Base-by-base conservation (phyloP, 2,888 invertebrate genomes). In the Tinea semifulvella region DNA sequence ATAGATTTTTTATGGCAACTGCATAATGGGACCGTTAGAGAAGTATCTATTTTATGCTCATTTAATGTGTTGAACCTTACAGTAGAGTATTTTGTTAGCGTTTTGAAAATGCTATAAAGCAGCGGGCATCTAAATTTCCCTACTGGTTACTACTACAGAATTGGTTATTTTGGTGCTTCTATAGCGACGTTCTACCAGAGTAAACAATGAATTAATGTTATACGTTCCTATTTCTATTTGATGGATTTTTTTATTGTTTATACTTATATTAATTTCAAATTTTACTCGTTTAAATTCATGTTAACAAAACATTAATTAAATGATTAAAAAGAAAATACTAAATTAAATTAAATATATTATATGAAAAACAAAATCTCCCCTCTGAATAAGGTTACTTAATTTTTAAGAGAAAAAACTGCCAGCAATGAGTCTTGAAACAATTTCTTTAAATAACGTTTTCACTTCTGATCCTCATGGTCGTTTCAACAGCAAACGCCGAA, bases 61-160 rank as follows among this genome's bases (percentile, higher is more conserved):
- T 67, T 68, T 65, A 64, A 67, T 59, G 61, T 60, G 62, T 61
- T 63, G 63, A 65, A 68, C 60, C 56, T 62, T 57, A 61, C 61
- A 57, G 60, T 53, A 59, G 52, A 57, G 55, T 55, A 54, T 52
- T 58, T 54, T 58, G 54, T 50, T 52, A 54, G 53, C 56, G 52
- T 50, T 50, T 51, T 46, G 50, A 53, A 56, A 54, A 49, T 54
- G 59, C 53, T 56, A 53, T 67, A 59, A 68, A 67, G 46, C 74
- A 68, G 72, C 71, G 55, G 75, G 74, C 47, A 50, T 53, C 56
- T 50, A 14, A 43, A 43, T 28, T 27, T 18, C 22, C 40, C 14
- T 10, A 36, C 36, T 40, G 40, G 22, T 22, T 40, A 14, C 13
- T 20, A n/a, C 4, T 7, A 10, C 10, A 22, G 22, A 22, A 40